Evolutionary conservation across 1,140 invertebrate genomes (phyloP).

Genomic region (Centruroides sculpturatus): DNA sequence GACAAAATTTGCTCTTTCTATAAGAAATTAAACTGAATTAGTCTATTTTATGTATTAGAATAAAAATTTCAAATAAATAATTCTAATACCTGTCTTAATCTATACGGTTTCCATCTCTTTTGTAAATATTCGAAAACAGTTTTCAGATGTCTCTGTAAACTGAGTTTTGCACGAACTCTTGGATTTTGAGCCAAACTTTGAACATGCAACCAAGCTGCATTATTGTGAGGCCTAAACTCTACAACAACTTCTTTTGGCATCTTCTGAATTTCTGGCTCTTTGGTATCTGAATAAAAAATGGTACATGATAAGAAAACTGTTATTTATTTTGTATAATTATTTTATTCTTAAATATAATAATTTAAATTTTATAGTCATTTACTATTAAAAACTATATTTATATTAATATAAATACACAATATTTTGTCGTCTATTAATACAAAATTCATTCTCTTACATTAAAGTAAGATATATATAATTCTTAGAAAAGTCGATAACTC

Average conservation of each 20-base stretch:
- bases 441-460: no score
- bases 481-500: no score
- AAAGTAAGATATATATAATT: no score
- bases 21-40: background rate
- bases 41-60: no score
- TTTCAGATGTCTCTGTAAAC: conserved; percentile 52
- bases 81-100: conserved; percentile 25
- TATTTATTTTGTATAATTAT: background rate
- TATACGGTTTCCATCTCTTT: conserved; percentile 50
- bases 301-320: no score
- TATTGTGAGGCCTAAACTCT: conserved; percentile 57
- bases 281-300: conserved; percentile 30
- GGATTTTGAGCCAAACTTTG: conserved; percentile 81
- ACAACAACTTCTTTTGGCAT: conserved; percentile 63
- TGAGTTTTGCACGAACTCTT: conserved; percentile 39
- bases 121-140: conserved; percentile 57
- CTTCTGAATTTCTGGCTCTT: conserved; percentile 58
- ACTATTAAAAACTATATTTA: no score
- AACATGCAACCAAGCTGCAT: conserved; percentile 63
- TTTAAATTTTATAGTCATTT: no score
- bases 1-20: conserved; percentile 12
- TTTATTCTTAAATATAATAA: no score
- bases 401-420: no score
- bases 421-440: no score
- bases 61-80: no score